These are phyloP conservation scores for Microplitis manilae DNA, from an alignment of 2,888 invertebrate species.

Conservation along the genomic window DNA sequence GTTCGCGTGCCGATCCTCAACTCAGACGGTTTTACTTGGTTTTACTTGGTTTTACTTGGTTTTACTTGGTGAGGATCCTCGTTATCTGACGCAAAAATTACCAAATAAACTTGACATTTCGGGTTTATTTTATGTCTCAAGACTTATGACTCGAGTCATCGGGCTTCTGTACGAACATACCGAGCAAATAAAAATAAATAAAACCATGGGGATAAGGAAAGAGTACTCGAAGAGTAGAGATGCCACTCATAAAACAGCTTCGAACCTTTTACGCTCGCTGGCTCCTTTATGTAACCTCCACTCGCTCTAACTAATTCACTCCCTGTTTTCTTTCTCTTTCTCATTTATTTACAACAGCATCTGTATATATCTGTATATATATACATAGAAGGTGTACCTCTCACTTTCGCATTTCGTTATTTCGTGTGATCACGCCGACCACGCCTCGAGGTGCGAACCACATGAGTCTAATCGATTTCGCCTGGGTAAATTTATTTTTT, in stretches of 20 bases:
- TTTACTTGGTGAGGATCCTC: constrained; percentile 31
- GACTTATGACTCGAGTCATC: constrained; percentile 25
- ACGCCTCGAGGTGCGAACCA: constrained; percentile 50
- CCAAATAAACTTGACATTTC: constrained; percentile 19
- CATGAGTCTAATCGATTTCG: constrained; percentile 49
- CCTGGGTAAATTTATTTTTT: constrained; percentile 32
- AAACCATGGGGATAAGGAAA: constrained; percentile 5
- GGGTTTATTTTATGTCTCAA: constrained; percentile 8
- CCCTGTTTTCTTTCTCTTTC: constrained; percentile 34
- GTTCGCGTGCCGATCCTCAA: background rate
- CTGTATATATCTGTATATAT: constrained; percentile 27
- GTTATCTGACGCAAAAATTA: constrained; percentile 16
- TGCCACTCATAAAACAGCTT: constrained; percentile 40
- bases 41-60: constrained; percentile 40
- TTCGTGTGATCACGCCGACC: constrained; percentile 50
- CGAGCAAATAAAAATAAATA: too few species aligned
- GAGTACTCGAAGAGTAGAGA: constrained; percentile 22
- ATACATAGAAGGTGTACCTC: constrained; percentile 27
- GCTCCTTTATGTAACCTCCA: constrained; percentile 27
- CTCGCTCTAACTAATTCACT: constrained; percentile 34
- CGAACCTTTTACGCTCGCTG: background rate
- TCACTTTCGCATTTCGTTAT: constrained; percentile 50
- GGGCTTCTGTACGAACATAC: constrained; percentile 35
- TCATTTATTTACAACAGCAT: background rate
- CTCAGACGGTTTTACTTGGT: constrained; percentile 30